These are phyloP conservation scores for Tholera decimalis DNA, from an alignment of 2,888 invertebrate species.

Conservation along the genomic window DNA sequence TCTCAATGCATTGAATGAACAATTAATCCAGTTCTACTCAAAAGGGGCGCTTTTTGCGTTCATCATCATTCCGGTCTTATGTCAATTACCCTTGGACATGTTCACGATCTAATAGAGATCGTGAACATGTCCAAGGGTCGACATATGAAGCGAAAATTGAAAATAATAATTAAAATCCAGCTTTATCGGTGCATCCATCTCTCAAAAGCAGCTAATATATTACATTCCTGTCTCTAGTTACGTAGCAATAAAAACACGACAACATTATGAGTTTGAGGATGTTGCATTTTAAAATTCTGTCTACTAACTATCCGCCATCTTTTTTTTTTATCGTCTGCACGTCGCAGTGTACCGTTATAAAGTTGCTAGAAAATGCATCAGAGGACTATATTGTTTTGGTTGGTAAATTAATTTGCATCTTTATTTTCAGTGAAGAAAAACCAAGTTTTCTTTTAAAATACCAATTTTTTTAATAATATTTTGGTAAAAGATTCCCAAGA, in stretches of 20 bases:
- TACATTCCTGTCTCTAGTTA: constrained; percentile 11
- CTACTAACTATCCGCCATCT: constrained; percentile 34
- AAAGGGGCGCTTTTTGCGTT: no score
- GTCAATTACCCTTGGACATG: no score
- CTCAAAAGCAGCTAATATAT: background rate
- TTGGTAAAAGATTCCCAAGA: background rate
- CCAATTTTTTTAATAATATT: background rate
- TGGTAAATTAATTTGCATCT: background rate
- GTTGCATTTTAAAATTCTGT: constrained; percentile 38
- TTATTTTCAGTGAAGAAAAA: background rate
- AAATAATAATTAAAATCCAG: constrained; percentile 1
- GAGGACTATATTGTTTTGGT: constrained; percentile 17
- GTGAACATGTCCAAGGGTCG: no score
- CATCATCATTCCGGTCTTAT: no score
- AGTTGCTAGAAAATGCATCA: constrained; percentile 32
- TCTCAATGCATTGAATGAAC: no score
- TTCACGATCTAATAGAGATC: no score
- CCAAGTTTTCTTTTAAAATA: background rate
- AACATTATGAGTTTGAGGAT: constrained; percentile 13
- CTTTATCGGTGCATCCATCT: background rate
- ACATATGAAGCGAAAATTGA: background rate
- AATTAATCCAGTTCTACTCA: no score
- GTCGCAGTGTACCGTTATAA: constrained; percentile 15
- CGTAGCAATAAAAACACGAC: constrained; percentile 31
- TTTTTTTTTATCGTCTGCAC: constrained; percentile 50